A percentile compares a stretch with the other conserved stretches of the same genome.
Conservation (phyloP, 1,140 invertebrate genomes). For the Nasonia giraulti region DNA sequence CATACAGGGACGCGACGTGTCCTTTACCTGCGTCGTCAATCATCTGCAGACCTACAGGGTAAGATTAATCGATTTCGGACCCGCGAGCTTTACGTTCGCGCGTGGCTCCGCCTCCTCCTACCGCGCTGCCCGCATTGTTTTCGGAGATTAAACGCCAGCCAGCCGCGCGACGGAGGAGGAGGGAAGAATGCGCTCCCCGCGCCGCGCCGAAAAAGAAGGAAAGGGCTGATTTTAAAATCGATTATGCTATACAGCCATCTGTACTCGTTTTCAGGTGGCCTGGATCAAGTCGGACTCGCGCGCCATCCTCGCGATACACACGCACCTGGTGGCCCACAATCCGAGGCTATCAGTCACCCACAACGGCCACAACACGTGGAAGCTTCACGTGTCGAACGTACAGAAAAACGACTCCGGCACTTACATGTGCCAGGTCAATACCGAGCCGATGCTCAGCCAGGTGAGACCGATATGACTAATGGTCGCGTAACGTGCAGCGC, state of each 20-base stretch:
- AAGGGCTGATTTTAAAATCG: background rate
- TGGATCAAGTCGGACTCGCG: conserved; percentile 94
- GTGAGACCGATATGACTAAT: conserved; percentile 71
- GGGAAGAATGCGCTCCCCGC: no score
- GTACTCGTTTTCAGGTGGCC: conserved; percentile 79
- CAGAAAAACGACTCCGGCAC: conserved; percentile 91
- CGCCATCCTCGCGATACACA: conserved; percentile 91
- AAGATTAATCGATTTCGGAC: conserved; percentile 55
- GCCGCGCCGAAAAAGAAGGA: background rate
- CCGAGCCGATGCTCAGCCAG: conserved; percentile 92
- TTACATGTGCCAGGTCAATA: conserved; percentile 95
- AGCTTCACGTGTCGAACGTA: conserved; percentile 89
- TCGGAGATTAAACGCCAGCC: conserved; percentile 8
- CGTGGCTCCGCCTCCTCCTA: background rate
- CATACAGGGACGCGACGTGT: conserved; percentile 88
- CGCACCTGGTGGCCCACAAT: conserved; percentile 91
- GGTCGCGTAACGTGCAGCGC: background rate
- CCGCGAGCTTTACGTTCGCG: background rate
- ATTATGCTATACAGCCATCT: no score
- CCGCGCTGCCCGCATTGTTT: conserved; percentile 13
- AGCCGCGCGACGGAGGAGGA: background rate
- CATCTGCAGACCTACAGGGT: conserved; percentile 90
- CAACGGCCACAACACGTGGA: conserved; percentile 94
- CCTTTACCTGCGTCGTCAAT: conserved; percentile 92
- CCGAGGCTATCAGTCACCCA: conserved; percentile 88